Evolutionary conservation across 2,113 vertebrate genomes (phyloP).

Genomic region (Myotis yumanensis): DNA sequence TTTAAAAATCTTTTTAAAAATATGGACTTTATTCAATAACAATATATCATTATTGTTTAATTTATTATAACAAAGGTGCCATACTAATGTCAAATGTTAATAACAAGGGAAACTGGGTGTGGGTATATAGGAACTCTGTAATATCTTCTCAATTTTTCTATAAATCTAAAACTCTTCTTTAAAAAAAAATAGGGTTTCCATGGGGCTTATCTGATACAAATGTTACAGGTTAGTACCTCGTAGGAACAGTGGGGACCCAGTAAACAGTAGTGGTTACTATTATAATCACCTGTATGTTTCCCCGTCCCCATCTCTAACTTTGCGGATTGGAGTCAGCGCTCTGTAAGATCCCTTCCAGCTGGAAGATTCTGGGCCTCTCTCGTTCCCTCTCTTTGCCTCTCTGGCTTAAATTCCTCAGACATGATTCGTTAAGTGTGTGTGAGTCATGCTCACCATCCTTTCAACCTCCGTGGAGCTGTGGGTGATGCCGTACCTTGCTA

Average conservation of each 20-base stretch:
- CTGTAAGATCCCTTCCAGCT: background rate
- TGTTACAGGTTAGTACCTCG: background rate
- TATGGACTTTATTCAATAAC: background rate
- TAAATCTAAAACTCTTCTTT: slow-evolving; percentile 8
- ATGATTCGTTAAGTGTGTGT: background rate
- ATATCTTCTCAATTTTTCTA: background rate
- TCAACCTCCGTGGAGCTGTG: slow-evolving; percentile 1
- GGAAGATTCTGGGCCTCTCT: background rate
- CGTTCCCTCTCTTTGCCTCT: background rate
- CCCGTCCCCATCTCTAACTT: background rate
- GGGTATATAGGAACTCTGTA: background rate
- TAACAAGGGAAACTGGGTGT: background rate
- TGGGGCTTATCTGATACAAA: background rate
- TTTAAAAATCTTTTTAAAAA: background rate
- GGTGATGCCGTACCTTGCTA: background rate
- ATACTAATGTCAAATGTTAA: background rate
- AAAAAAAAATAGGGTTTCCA: background rate
- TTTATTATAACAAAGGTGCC: background rate
- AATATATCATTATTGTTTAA: background rate
- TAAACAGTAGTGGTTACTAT: background rate
- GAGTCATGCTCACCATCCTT: slow-evolving; percentile 19
- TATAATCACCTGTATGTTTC: background rate
- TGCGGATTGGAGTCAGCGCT: background rate
- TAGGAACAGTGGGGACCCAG: background rate
- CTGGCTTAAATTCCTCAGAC: slow-evolving; percentile 14